These are phyloP conservation scores for Luidia sarsii DNA, from an alignment of 53 echinoderm and acorn worm species.

Conservation along the genomic window DNA sequence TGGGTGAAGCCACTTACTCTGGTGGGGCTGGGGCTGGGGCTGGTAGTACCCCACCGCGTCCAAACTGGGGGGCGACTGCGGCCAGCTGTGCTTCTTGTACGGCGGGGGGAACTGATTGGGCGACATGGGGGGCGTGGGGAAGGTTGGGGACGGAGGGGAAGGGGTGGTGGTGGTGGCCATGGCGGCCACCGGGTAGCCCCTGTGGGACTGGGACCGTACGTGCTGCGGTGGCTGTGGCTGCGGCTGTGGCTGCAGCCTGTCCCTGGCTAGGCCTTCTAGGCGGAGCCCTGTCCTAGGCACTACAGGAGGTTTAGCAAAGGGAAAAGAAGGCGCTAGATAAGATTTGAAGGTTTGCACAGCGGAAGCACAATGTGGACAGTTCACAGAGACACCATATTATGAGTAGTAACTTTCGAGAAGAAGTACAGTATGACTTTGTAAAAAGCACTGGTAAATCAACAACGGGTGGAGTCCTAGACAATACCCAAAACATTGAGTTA, in stretches of 20 bases:
- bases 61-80: background rate
- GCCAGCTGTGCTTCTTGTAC: conserved; percentile 52
- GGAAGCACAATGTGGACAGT: no score
- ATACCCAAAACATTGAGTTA: no score
- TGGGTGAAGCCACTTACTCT: conserved; percentile 33
- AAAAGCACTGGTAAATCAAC: no score
- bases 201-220: conserved; percentile 32
- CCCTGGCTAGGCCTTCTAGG: conserved; percentile 31
- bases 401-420: no score
- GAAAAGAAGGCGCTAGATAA: conserved; percentile 33
- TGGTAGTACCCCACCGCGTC: background rate
- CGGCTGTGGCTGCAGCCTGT: conserved; percentile 1
- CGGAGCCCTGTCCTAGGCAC: conserved; percentile 25
- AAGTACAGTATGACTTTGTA: no score
- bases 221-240: background rate
- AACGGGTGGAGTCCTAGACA: no score
- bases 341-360: no score
- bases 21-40: background rate
- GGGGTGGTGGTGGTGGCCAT: background rate
- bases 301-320: conserved; percentile 2
- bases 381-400: no score
- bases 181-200: background rate
- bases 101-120: conserved; percentile 25
- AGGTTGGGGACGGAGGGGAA: conserved; percentile 23
- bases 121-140: conserved; percentile 36